Evolutionary conservation across 2,888 invertebrate genomes (phyloP).

Genomic region (Eurois occulta): DNA sequence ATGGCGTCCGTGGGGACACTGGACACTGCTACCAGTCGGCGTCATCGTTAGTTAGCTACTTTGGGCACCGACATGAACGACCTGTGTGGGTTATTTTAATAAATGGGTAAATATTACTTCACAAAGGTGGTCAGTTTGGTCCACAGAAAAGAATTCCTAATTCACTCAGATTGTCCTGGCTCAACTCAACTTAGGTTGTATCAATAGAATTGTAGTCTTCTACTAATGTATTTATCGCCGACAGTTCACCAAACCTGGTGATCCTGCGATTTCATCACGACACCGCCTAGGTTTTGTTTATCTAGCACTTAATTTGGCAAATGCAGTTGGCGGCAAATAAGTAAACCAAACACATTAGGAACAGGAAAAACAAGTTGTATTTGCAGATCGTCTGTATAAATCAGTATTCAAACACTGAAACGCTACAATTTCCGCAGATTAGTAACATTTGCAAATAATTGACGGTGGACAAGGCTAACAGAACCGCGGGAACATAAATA

Average conservation of each 20-base stretch:
- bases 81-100: background rate
- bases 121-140: background rate
- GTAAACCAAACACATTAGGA: slow-evolving; percentile 5
- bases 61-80: background rate
- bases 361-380: slow-evolving; percentile 13
- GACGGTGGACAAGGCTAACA: slow-evolving; percentile 12
- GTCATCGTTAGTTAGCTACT: slow-evolving; percentile 11
- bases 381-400: slow-evolving; percentile 7
- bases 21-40: slow-evolving; percentile 3
- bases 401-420: slow-evolving; percentile 20
- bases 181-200: background rate
- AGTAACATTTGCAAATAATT: slow-evolving; percentile 14
- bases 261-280: background rate
- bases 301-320: slow-evolving; percentile 10
- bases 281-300: background rate
- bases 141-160: background rate
- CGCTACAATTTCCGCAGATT: slow-evolving; percentile 18
- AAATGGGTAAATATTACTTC: background rate
- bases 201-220: background rate
- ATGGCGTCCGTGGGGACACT: slow-evolving; percentile 24
- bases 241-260: background rate
- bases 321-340: slow-evolving; percentile 6
- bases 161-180: background rate
- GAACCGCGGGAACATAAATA: slow-evolving; percentile 43
- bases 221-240: background rate